phyloP scores from a whole-genome alignment of 2,113 vertebrate species.

The Romanogobio albipinnatus region DNA sequence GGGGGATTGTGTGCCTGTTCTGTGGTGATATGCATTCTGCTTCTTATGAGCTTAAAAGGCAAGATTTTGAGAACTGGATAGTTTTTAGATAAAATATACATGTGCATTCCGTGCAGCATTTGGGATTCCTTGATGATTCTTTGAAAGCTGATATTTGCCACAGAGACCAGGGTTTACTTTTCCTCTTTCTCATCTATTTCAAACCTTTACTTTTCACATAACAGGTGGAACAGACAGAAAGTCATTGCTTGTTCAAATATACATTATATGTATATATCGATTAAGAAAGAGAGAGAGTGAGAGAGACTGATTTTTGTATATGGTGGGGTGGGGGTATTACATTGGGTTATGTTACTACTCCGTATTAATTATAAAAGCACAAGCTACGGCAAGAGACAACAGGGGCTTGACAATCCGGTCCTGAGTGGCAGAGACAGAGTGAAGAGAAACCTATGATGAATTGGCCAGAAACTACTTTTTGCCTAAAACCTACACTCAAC shows the following conservation, averaged over 20 bases:
- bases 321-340: neutral
- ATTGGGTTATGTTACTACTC: neutral
- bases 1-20: neutral
- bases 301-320: neutral
- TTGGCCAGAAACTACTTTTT: neutral
- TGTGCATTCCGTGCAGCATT: neutral
- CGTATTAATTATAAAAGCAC: neutral
- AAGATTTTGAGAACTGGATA: constrained; percentile 7
- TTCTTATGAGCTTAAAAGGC: neutral
- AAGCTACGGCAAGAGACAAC: neutral
- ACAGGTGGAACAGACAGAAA: neutral
- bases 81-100: constrained; percentile 18
- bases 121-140: neutral
- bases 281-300: neutral
- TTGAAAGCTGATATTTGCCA: neutral
- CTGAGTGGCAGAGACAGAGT: neutral
- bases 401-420: neutral
- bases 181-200: constrained; percentile 7
- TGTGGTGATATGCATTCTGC: neutral
- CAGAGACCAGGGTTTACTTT: neutral
- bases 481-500: neutral
- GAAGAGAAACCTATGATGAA: neutral
- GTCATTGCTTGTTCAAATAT: constrained; percentile 2
- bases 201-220: neutral
- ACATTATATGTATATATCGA: neutral